Evolutionary conservation across 2,888 invertebrate species (phyloP).

Genomic region (Macrophya annulata): DNA sequence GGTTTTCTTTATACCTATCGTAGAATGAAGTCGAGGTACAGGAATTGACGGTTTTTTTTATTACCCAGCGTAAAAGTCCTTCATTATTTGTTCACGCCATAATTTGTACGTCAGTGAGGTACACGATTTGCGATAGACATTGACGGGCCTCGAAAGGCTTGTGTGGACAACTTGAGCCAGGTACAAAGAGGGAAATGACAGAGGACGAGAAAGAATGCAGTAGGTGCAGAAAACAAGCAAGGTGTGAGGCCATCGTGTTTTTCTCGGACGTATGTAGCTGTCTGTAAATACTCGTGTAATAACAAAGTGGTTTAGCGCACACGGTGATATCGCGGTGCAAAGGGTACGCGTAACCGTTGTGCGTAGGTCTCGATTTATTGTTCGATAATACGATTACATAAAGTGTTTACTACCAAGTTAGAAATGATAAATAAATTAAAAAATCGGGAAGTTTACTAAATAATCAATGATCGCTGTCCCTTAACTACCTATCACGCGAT

Average conservation of each 20-base stretch:
- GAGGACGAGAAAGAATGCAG: slow-evolving; percentile 61
- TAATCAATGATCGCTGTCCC: neutral
- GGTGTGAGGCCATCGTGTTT: slow-evolving; percentile 63
- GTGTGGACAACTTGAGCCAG: neutral
- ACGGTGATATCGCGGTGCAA: neutral
- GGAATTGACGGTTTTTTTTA: neutral
- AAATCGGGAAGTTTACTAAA: neutral
- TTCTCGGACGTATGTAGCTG: slow-evolving; percentile 44
- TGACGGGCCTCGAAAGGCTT: slow-evolving; percentile 29
- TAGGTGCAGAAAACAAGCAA: slow-evolving; percentile 59
- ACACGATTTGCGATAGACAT: slow-evolving; percentile 18
- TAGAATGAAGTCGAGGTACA: neutral
- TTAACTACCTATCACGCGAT: no score
- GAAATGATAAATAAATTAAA: slow-evolving; percentile 21
- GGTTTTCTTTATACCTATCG: neutral
- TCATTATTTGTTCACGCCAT: slow-evolving; percentile 18
- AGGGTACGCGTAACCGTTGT: neutral
- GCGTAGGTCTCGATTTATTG: slow-evolving; percentile 74
- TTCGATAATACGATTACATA: slow-evolving; percentile 76
- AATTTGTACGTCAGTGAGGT: slow-evolving; percentile 36
- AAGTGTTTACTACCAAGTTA: slow-evolving; percentile 72
- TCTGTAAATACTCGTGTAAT: slow-evolving; percentile 46
- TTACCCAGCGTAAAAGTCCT: neutral
- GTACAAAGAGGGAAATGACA: slow-evolving; percentile 48
- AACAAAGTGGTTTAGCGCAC: slow-evolving; percentile 34